Conservation (phyloP, 2,113 vertebrate genomes). For the Hippocampus zosterae region DNA sequence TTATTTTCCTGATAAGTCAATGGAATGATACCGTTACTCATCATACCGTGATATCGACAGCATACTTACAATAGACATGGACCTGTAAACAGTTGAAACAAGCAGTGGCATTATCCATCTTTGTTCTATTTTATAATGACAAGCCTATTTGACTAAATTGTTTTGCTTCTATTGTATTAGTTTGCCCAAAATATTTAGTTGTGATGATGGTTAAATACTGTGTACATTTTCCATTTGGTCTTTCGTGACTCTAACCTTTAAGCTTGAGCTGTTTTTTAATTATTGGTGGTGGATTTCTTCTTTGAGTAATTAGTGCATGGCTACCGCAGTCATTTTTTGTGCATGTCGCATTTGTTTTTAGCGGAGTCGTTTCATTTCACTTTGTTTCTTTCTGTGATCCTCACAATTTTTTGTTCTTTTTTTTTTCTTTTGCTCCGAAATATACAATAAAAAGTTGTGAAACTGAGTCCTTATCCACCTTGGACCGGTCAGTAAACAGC, state of each 20-base stretch:
- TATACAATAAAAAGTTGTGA: slow-evolving; percentile 90
- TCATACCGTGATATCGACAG: not conserved
- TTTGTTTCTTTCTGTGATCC: slow-evolving; percentile 90
- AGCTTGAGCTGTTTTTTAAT: slow-evolving; percentile 21
- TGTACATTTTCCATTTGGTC: slow-evolving; percentile 3
- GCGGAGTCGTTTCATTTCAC: slow-evolving; percentile 76
- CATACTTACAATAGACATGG: not conserved
- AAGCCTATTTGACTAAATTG: not conserved
- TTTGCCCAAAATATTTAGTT: not conserved
- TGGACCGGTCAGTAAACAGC: slow-evolving; percentile 99
- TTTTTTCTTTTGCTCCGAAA: slow-evolving; percentile 77
- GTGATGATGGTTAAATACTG: not conserved
- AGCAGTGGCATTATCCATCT: not conserved
- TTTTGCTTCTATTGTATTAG: not conserved
- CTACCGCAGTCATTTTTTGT: slow-evolving; percentile 68
- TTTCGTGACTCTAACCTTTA: slow-evolving; percentile 6
- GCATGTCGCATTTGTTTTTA: slow-evolving; percentile 72
- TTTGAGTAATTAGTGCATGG: slow-evolving; percentile 66
- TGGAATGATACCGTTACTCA: not conserved
- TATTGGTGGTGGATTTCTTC: slow-evolving; percentile 12
- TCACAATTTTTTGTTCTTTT: slow-evolving; percentile 74
- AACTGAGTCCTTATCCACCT: slow-evolving; percentile 98
- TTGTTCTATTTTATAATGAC: not conserved
- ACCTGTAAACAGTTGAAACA: not conserved
- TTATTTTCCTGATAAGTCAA: no score